Evolutionary conservation across 2,797 vertebrate species (phyloP).

Genomic region (Okamejei kenojei): DNA sequence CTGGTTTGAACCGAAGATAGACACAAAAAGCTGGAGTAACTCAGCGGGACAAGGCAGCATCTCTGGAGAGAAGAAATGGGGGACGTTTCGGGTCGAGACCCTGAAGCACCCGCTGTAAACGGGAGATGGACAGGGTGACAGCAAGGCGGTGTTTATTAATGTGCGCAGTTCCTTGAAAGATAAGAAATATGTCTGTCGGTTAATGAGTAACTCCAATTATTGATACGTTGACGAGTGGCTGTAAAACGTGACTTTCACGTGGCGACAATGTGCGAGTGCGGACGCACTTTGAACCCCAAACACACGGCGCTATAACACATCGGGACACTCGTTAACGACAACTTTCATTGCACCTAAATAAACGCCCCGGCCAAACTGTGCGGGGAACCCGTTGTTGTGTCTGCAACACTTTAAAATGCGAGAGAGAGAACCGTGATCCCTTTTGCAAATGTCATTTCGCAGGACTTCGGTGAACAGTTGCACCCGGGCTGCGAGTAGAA

Average conservation of each 20-base stretch:
- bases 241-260: neutral
- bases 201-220: neutral
- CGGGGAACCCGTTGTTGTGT: too few species aligned
- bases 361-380: neutral
- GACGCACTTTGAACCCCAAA: too few species aligned
- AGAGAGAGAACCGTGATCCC: neutral
- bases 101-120: neutral
- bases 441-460: neutral
- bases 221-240: neutral
- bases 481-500: neutral
- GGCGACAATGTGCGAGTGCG: neutral
- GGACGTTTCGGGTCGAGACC: too few species aligned
- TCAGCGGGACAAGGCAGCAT: too few species aligned
- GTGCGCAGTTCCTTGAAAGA: neutral
- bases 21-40: too few species aligned
- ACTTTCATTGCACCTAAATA: neutral
- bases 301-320: neutral
- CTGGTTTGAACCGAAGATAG: too few species aligned
- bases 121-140: neutral
- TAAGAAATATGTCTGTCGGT: neutral
- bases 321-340: neutral
- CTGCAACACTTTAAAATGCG: too few species aligned
- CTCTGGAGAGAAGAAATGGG: too few species aligned
- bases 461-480: neutral
- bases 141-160: neutral